These are phyloP conservation scores for Halyomorpha halys DNA, from an alignment of 1,140 invertebrate species.

Conservation along the genomic window DNA sequence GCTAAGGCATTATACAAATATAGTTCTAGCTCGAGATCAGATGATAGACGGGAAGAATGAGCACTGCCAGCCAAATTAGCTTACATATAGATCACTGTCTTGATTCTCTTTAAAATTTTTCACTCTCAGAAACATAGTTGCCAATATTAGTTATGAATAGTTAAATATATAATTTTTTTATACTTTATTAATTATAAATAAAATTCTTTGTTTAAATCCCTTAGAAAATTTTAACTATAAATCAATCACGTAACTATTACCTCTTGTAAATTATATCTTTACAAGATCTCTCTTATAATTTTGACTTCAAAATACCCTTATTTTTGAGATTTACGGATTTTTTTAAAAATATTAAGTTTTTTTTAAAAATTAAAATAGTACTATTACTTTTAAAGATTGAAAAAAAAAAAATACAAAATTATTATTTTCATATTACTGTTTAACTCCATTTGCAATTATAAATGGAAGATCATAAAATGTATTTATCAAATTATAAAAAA, in stretches of 20 bases:
- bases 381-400: too few relatives aligned
- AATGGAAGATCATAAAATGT: too few relatives aligned
- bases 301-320: too few relatives aligned
- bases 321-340: too few relatives aligned
- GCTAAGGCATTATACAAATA: constrained; percentile 12
- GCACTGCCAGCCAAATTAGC: constrained; percentile 5
- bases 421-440: too few relatives aligned
- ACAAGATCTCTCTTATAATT: too few relatives aligned
- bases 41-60: constrained; percentile 14
- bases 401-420: too few relatives aligned
- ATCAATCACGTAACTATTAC: not conserved
- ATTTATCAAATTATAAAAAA: too few relatives aligned
- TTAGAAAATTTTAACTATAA: not conserved
- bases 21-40: constrained; percentile 16
- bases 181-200: not conserved
- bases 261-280: not conserved
- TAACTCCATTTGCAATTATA: too few relatives aligned
- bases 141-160: not conserved
- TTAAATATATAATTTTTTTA: not conserved
- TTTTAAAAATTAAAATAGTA: too few relatives aligned
- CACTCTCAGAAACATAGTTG: not conserved
- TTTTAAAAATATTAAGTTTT: too few relatives aligned
- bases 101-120: constrained; percentile 22
- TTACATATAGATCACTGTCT: constrained; percentile 22
- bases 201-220: too few relatives aligned